phyloP scores from a whole-genome alignment of 35 echinoderm and acorn worm genomes.

The Stichopus chloronotus region DNA sequence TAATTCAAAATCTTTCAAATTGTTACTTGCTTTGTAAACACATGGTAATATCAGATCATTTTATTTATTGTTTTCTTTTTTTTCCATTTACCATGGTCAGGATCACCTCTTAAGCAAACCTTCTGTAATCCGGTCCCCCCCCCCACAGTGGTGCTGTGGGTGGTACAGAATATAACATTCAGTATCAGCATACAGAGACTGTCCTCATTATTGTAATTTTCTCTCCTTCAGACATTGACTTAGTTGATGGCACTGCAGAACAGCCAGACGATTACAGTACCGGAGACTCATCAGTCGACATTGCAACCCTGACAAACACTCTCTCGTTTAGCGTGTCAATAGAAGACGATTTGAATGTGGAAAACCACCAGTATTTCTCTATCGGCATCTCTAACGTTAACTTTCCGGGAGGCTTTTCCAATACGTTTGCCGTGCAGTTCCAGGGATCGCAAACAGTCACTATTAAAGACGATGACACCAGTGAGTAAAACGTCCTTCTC shows the following conservation, averaged over 20 bases:
- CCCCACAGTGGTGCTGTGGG: no score
- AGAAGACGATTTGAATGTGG: background rate
- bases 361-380: background rate
- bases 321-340: background rate
- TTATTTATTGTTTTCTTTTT: no score
- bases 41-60: no score
- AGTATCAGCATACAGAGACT: no score
- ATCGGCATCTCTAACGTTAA: background rate
- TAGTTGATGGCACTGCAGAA: background rate
- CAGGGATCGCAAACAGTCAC: background rate
- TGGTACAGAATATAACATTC: no score
- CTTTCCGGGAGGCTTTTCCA: background rate
- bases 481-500: background rate
- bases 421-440: background rate
- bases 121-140: no score
- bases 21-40: no score
- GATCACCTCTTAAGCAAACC: no score
- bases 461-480: background rate
- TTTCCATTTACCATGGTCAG: no score
- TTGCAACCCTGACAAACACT: background rate
- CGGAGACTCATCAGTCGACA: background rate
- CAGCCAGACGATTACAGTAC: background rate
- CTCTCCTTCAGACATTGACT: background rate
- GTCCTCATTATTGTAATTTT: background rate
- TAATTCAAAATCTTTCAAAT: no score